phyloP scores from a whole-genome alignment of 2,888 invertebrate species.

The Candidula unifasciata region DNA sequence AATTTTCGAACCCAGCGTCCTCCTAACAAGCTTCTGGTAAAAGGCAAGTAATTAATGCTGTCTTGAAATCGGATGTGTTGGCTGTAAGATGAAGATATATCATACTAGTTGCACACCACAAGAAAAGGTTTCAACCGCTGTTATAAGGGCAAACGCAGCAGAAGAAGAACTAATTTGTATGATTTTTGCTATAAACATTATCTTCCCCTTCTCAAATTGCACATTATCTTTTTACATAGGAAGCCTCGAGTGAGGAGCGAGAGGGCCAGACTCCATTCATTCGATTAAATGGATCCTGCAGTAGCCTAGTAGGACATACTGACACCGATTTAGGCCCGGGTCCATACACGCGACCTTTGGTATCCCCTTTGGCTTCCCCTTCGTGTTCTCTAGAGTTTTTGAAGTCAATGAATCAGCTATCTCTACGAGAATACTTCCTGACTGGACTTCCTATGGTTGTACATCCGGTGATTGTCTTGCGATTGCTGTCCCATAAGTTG shows the following conservation, averaged over 20 bases:
- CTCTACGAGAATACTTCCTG: conserved; percentile 73
- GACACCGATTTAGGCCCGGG: conserved; percentile 51
- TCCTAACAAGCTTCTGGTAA: no score
- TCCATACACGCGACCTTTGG: conserved; percentile 40
- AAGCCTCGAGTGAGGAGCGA: conserved; percentile 66
- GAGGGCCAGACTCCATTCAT: conserved; percentile 62
- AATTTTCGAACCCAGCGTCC: no score
- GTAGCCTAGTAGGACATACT: conserved; percentile 55
- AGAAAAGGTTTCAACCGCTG: no score
- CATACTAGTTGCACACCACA: no score
- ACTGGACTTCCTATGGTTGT: conserved; percentile 80
- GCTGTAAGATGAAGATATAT: no score
- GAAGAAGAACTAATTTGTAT: no score
- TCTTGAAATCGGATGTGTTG: no score
- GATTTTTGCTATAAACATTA: no score
- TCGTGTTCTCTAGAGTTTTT: conserved; percentile 69
- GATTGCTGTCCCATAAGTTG: conserved; percentile 81
- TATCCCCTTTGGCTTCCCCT: conserved; percentile 68
- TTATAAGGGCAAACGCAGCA: no score
- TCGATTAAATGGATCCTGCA: conserved; percentile 64
- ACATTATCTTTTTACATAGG: conserved; percentile 59
- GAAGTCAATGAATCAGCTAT: conserved; percentile 61
- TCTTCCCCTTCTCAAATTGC: no score
- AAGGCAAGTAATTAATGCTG: no score
- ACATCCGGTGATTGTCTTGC: conserved; percentile 81